A percentile compares a stretch with the other conserved stretches of the same genome.
Conservation (phyloP, 2,797 vertebrate species). For the Remorina albescens region DNA sequence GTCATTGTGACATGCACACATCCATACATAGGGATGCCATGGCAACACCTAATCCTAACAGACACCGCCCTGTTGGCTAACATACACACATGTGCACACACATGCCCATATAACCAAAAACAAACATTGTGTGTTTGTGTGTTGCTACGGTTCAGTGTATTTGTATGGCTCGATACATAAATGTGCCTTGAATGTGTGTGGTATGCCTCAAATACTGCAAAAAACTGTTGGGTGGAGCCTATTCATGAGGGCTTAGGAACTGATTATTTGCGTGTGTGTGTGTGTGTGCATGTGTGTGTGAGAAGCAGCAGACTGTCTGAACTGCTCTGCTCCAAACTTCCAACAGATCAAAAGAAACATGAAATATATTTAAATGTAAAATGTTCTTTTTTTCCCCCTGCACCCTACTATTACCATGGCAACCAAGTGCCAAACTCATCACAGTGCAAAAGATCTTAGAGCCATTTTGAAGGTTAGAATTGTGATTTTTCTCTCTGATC, state of each 20-base stretch:
- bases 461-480: neutral
- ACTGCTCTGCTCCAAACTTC: neutral
- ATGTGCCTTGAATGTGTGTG: slow-evolving; percentile 3
- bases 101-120: neutral
- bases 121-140: neutral
- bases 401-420: neutral
- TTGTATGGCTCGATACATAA: neutral
- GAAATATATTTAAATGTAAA: neutral
- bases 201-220: neutral
- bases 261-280: neutral
- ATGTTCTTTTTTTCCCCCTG: neutral
- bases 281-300: neutral
- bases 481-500: slow-evolving; percentile 2
- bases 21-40: slow-evolving; percentile 45
- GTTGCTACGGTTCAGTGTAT: neutral
- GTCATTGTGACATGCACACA: slow-evolving; percentile 29
- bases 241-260: neutral
- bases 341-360: slow-evolving; percentile 10
- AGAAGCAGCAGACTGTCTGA: neutral
- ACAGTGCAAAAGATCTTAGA: slow-evolving; percentile 19
- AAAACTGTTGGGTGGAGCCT: neutral
- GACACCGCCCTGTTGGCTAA: slow-evolving; percentile 58
- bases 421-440: slow-evolving; percentile 2
- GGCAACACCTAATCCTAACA: slow-evolving; percentile 62
- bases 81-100: slow-evolving; percentile 14